phyloP scores from a whole-genome alignment of 2,113 vertebrate species.

The Fulica atra region DNA sequence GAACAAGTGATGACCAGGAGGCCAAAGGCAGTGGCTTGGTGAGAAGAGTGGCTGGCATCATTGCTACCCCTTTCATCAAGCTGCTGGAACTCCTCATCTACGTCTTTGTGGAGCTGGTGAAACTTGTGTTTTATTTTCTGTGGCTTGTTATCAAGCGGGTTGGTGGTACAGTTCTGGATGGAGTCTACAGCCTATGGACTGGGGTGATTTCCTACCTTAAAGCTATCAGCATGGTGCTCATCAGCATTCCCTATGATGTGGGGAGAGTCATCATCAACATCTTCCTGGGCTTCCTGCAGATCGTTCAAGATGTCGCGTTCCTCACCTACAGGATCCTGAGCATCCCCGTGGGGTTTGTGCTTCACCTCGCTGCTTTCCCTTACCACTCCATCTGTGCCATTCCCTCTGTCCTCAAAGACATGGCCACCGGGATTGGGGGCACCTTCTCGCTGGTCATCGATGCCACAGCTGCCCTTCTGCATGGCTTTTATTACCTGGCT shows the following conservation, averaged over 20 bases:
- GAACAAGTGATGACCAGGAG: not conserved
- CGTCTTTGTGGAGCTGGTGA: conserved; percentile 60
- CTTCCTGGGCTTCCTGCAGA: conserved; percentile 67
- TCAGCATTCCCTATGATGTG: conserved; percentile 74
- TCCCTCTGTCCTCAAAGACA: conserved; percentile 73
- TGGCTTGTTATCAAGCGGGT: conserved; percentile 61
- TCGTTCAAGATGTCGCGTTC: conserved; percentile 65
- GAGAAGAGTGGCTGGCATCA: conserved; percentile 40
- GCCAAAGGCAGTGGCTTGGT: not conserved
- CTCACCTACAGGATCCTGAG: conserved; percentile 68
- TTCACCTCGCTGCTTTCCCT: conserved; percentile 77
- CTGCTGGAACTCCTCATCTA: conserved; percentile 69
- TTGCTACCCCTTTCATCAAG: conserved; percentile 68
- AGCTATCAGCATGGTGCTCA: conserved; percentile 68
- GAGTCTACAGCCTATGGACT: conserved; percentile 52
- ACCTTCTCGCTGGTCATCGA: conserved; percentile 57
- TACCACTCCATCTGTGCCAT: conserved; percentile 74
- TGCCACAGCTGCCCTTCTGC: conserved; percentile 59
- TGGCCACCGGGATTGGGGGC: conserved; percentile 68
- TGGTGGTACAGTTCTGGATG: conserved; percentile 14
- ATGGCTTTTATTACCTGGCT: conserved; percentile 59
- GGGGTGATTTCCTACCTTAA: conserved; percentile 65
- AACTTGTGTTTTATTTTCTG: conserved; percentile 50
- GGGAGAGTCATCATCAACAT: conserved; percentile 67
- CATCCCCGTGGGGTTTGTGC: conserved; percentile 64